Conservation (phyloP, 2,113 vertebrate genomes). For the Catagonus wagneri region DNA sequence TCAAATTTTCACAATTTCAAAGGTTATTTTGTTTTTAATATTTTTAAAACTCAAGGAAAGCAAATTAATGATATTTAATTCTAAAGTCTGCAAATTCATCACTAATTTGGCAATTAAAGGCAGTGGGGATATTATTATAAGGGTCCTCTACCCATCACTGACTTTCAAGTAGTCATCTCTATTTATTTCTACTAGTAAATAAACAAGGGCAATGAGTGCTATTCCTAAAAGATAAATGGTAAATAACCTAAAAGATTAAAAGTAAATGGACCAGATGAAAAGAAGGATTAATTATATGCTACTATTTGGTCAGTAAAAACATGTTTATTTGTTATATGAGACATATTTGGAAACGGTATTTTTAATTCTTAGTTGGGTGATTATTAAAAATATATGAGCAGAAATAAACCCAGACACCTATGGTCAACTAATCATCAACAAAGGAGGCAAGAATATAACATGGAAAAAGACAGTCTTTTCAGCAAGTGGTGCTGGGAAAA, state of each 20-base stretch:
- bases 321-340: not conserved
- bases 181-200: not conserved
- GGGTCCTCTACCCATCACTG: not conserved
- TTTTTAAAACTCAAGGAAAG: slow-evolving; percentile 33
- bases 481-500: too few relatives aligned
- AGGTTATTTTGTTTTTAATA: slow-evolving; percentile 27
- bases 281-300: not conserved
- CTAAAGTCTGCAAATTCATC: not conserved
- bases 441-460: too few relatives aligned
- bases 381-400: slow-evolving; percentile 40
- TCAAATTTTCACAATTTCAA: slow-evolving; percentile 5
- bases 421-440: too few relatives aligned
- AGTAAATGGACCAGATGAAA: not conserved
- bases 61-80: not conserved
- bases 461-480: too few relatives aligned
- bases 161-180: not conserved
- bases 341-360: not conserved
- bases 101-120: not conserved
- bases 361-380: not conserved
- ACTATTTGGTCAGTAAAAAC: not conserved
- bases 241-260: not conserved
- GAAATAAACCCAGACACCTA: too few relatives aligned
- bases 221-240: not conserved
- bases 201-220: not conserved
- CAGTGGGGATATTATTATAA: not conserved